Percentiles rank a stretch among this genome's conserved stretches.
phyloP scores from a whole-genome alignment of 2,113 vertebrate genomes.

The Pangasianodon gigas region DNA sequence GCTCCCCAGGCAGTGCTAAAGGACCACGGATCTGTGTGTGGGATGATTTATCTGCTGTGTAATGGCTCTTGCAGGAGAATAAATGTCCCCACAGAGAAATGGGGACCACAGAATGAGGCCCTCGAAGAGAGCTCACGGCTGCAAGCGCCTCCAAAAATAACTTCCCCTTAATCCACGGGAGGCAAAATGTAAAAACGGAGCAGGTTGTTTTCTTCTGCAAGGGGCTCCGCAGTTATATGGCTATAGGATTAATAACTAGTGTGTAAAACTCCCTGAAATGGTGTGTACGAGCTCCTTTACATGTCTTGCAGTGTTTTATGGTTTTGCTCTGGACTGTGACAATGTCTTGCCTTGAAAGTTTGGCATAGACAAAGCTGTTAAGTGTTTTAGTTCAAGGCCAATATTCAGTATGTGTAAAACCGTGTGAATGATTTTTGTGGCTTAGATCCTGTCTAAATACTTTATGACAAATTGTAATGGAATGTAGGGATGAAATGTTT shows the following conservation, averaged over 20 bases:
- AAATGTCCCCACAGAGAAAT: slow-evolving; percentile 34
- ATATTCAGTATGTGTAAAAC: not conserved
- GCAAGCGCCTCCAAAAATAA: slow-evolving; percentile 48
- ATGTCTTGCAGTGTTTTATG: slow-evolving; percentile 9
- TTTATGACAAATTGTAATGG: not conserved
- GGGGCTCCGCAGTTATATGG: not conserved
- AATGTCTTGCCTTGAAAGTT: not conserved
- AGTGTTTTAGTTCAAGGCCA: not conserved
- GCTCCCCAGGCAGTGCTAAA: slow-evolving; percentile 42
- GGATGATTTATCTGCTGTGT: slow-evolving; percentile 32
- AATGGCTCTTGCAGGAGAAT: slow-evolving; percentile 48
- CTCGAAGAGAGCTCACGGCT: not conserved
- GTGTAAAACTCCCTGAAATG: not conserved
- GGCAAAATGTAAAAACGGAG: slow-evolving; percentile 16
- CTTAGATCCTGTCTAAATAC: slow-evolving; percentile 16
- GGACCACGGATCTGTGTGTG: slow-evolving; percentile 32
- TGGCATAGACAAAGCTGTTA: slow-evolving; percentile 20
- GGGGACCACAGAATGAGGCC: slow-evolving; percentile 15
- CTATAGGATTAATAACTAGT: not conserved
- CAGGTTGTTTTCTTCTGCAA: slow-evolving; percentile 40
- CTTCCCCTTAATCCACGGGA: slow-evolving; percentile 54
- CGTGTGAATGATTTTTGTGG: slow-evolving; percentile 17
- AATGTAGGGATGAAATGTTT: not conserved
- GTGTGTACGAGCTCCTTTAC: not conserved
- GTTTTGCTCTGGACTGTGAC: not conserved